Base-by-base conservation (phyloP, 2,888 invertebrate species). In the Schrankia costaestrigalis region DNA sequence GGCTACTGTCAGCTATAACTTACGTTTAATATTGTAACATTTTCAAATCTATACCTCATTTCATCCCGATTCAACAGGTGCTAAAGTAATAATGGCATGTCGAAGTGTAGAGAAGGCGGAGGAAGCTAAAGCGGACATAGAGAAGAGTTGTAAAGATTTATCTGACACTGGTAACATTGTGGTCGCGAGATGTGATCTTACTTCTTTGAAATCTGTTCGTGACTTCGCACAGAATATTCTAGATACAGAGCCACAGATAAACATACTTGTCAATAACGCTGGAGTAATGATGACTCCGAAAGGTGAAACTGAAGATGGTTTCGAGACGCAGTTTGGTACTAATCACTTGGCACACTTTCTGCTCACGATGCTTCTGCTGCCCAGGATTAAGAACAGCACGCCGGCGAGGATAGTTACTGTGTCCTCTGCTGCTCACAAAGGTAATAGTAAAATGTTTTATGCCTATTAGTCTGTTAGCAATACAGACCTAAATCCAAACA, bases 251-350 rank as follows among this genome's bases (percentile, higher is more conserved):
- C 58, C 81, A 0, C 83, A 87, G 36, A 85, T 93, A 3, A 90
- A 93, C 56, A 80, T 93, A 33, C 78, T 93, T 1, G 89, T 93
- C 1, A 93, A 93, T 55, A 93, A 93, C 71, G 93, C 93, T 3
- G 94, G 94, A 0, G 87, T 94, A 1, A 93, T 93, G 93, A 89
- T 91, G 79, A 92, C 92, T 45, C 93, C 93, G 0, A 88, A 90
- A 35, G 75, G 85, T 1, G 79, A 89, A 40, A 93, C 93, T 0
- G 90, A 89, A 29, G 93, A 94, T 63, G 93, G 93, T 0, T 91
- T 91, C 60, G 94, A 94, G 71, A 81, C 82, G 53, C 93, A 94
- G 56, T 76, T 94, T 32, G 93, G 92, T 4, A 91, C 92, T 0
- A 94, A 94, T 71, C 92, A 94, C 69, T 80, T 93, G 44, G 91